Base-by-base conservation (phyloP, 1,140 invertebrate species). In the Leptoteleia sp. region DNA sequence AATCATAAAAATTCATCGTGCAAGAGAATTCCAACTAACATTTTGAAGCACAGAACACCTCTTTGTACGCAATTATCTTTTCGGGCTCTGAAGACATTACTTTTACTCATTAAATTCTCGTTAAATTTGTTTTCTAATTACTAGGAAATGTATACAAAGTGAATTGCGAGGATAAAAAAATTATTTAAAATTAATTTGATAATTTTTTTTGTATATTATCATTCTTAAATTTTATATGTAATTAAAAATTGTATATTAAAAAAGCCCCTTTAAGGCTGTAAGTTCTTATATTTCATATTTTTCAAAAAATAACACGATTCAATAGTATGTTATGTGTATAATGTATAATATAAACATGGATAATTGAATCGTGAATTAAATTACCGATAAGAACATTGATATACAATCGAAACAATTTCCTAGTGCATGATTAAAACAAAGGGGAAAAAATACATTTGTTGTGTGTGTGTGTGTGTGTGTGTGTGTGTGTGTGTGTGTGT, bases 31-130 rank as follows among this genome's bases (percentile, higher is more conserved):
- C 57, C 73, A 57, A 43, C 35, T 42, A 25, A 68, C 47, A 55
- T 19, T 48, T 55, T 45, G 1, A 64, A 70, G 62, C 73, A 8
- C 48, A 76, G 64, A 70, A 76, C 73, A 76, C 73, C 33, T 64
- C 73, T 76, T 76, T 76, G 73, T 76, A 76, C 73, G 73, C 54
- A 70, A 57, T 76, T 76, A 76, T 76, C 73, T 47, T 77, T 77
- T 77, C 50, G 73, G 65, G 65, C 73, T 77, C 65, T 77, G 65
- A 70, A 64, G 22, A 70, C 45, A 7, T 54, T 48, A 33, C 27
- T 27, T 31, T 19, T 7, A 33, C 1, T 22, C 43, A 15, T 22
- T 22, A 40, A 33, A 25, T 3, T 25, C 22, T 25, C 6, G 22
- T 6, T 25, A 25, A 45, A 48, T 29, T 47, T 4, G 25, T 19